These are phyloP conservation scores for Pachycephala philippinensis DNA, from an alignment of 2,113 vertebrate genomes.

Conservation along the genomic window DNA sequence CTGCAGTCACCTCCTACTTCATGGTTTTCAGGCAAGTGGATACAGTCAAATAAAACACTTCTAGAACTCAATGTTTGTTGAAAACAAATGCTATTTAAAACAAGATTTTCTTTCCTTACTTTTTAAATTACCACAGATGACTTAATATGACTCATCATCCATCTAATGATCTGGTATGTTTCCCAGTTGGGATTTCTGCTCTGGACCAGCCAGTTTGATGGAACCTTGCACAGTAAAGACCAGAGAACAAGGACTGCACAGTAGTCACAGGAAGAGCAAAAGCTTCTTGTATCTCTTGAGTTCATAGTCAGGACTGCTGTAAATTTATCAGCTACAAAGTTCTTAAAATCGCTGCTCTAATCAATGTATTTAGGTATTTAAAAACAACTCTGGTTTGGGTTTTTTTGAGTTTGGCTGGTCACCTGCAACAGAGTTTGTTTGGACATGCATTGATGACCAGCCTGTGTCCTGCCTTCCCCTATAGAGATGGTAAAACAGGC, in stretches of 20 bases:
- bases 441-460: neutral
- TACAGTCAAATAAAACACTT: neutral
- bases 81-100: neutral
- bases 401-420: neutral
- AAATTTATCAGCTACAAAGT: neutral
- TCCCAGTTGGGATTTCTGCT: neutral
- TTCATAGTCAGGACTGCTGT: neutral
- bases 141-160: neutral
- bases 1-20: neutral
- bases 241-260: neutral
- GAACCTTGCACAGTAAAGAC: neutral
- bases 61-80: neutral
- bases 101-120: neutral
- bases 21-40: neutral
- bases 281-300: neutral
- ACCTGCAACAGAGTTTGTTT: neutral
- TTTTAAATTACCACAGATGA: neutral
- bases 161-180: neutral
- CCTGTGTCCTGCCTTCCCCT: neutral
- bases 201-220: neutral
- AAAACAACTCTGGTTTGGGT: neutral
- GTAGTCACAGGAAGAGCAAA: neutral
- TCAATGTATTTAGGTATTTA: neutral
- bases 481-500: neutral
- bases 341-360: neutral